These are phyloP conservation scores for Aviceda subcristata DNA, from an alignment of 2,113 vertebrate genomes.

Conservation along the genomic window DNA sequence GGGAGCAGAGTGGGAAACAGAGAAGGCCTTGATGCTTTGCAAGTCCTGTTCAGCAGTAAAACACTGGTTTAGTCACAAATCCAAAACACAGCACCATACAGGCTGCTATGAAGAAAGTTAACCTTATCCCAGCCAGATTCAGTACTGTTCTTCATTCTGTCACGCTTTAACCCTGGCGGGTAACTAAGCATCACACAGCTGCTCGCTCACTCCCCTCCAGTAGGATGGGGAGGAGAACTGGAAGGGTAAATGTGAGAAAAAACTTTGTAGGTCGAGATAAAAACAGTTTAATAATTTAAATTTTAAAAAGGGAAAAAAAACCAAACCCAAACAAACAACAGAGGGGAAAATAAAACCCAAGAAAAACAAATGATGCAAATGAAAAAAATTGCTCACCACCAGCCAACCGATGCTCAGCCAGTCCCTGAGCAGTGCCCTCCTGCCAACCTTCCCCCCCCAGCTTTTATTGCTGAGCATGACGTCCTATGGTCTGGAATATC, in stretches of 20 bases:
- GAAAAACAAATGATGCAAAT: not conserved
- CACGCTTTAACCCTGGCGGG: accelerated
- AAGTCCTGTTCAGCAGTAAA: not conserved
- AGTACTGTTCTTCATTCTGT: not conserved
- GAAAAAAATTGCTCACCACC: not conserved
- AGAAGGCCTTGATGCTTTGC: not conserved
- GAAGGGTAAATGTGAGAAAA: not conserved
- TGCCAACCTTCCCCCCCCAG: accelerated
- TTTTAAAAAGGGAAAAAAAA: not conserved
- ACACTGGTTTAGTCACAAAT: not conserved
- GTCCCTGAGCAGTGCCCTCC: accelerated
- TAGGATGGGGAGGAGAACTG: not conserved
- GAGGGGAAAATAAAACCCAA: not conserved
- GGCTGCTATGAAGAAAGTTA: not conserved
- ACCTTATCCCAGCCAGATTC: not conserved
- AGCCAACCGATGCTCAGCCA: too few species aligned
- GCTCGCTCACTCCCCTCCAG: accelerated
- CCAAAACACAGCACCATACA: not conserved
- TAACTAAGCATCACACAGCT: not conserved
- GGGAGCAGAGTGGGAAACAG: not conserved
- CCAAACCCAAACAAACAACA: too few species aligned
- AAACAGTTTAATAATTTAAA: not conserved
- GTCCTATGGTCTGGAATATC: not conserved
- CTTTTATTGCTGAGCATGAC: not conserved
- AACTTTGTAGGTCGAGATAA: not conserved